A percentile compares a stretch with the other conserved stretches of the same genome.
Evolutionary conservation across 2,113 vertebrate genomes (phyloP).

Genomic region (Entelurus aequoreus): DNA sequence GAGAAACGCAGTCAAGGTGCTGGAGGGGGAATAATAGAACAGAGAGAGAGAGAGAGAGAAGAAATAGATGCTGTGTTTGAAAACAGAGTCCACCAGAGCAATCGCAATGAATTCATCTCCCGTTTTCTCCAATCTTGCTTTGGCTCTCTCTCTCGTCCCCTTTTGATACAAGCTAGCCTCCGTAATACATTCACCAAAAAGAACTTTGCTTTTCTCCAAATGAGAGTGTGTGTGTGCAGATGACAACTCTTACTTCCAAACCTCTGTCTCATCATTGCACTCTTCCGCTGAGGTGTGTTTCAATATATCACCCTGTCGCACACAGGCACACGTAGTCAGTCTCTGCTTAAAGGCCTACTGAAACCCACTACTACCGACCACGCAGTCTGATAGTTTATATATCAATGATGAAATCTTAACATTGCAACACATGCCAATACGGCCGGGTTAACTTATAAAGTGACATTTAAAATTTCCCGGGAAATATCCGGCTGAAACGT

Average conservation of each 20-base stretch:
- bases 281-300: conserved; percentile 70
- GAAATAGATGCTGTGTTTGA: conserved; percentile 44
- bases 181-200: conserved; percentile 59
- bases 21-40: not conserved
- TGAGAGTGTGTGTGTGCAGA: conserved; percentile 39
- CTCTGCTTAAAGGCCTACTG: conserved; percentile 71
- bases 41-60: not conserved
- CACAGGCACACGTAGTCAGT: conserved; percentile 34
- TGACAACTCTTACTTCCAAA: conserved; percentile 64
- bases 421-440: too few species aligned
- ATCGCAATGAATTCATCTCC: conserved; percentile 71
- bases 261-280: conserved; percentile 72
- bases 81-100: conserved; percentile 66
- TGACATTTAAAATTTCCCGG: too few species aligned
- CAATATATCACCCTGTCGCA: conserved; percentile 69
- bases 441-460: too few species aligned
- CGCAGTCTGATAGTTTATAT: too few species aligned
- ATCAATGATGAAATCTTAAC: too few species aligned
- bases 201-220: conserved; percentile 55
- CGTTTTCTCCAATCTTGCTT: conserved; percentile 27
- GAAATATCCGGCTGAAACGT: too few species aligned
- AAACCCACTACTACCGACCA: too few species aligned
- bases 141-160: conserved; percentile 14
- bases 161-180: conserved; percentile 57
- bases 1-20: conserved; percentile 9